Evolutionary conservation across 92 coral and sea anemone genomes (phyloP), one percentile per base, ranked within the genome.

Genomic region (Parazoanthus swiftii): DNA sequence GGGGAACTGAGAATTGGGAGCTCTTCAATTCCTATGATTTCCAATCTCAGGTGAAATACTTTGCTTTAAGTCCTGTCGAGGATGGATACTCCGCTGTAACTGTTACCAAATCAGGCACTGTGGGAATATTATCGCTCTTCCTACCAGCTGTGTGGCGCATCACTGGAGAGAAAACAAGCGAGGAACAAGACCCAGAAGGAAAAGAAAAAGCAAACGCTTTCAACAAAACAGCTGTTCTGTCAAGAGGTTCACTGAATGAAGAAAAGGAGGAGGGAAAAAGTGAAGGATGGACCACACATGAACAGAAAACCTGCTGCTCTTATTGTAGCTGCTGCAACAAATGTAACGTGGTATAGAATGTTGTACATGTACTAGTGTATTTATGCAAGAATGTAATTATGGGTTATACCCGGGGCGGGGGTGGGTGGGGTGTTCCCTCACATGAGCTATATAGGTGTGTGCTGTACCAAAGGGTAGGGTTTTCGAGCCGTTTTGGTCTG

Each of bases 91-190:
- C 93, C 21, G 77, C 93, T 37, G 79, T 95, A 35, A 88, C 91
- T 11, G 95, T 84, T n/a, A 95, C 98, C 44, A 91, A 93, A 76
- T 95, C 98, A 8, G 98, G 98, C 63, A 93, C 98, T 5, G 98
- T 95, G 23, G 95, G 94, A 42, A 72, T 95, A 50, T 48, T 95
- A 16, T 83, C 90, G 77, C 89, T 95, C 25, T 82, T 58, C 15
- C 44, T 84, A 36, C 86, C 93, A 8, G 18, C 21, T n/a, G 75
- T 35, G 18, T 76, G 85, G 86, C 77, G 59, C 42, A 26, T 39
- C 20, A n/a, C 38, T 44, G 65, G 25, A 68, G 23, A 29, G 58
- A 43, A 71, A n/a, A 4, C 13, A 18, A 26, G 36, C 16, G 72
- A 42, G 1, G 50, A 68, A 6, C n/a, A 33, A 25, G 43, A 70